Evolutionary conservation across 1,140 invertebrate species (phyloP).

Genomic region (Orchesella cincta): DNA sequence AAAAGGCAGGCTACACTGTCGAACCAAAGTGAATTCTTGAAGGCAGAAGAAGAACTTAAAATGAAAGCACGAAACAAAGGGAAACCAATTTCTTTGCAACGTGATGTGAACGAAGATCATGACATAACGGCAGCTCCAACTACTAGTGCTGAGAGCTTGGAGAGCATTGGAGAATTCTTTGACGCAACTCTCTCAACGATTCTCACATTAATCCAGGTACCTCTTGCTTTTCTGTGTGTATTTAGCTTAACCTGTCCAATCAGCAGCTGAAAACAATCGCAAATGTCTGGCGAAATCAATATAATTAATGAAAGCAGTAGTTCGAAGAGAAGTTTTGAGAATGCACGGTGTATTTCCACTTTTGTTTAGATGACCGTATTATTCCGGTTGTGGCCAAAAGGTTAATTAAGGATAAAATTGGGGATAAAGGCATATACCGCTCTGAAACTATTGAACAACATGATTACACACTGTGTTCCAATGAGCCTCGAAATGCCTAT

Average conservation of each 20-base stretch:
- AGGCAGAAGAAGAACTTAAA: background rate
- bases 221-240: background rate
- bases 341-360: too few relatives aligned
- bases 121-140: background rate
- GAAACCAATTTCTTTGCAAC: too few relatives aligned
- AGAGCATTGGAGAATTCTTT: constrained; percentile 16
- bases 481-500: too few relatives aligned
- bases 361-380: constrained; percentile 3
- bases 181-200: background rate
- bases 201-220: background rate
- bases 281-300: too few relatives aligned
- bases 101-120: background rate
- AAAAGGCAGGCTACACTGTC: background rate
- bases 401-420: background rate
- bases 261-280: too few relatives aligned
- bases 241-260: too few relatives aligned
- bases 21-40: background rate
- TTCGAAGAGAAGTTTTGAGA: too few relatives aligned
- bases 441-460: too few relatives aligned
- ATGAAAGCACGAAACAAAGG: background rate
- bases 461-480: too few relatives aligned
- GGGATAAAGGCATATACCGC: too few relatives aligned
- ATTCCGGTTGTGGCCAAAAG: constrained; percentile 8
- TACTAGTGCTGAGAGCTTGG: background rate
- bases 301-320: too few relatives aligned